phyloP scores from a whole-genome alignment of 2,797 vertebrate genomes.

The Hippocampus kuda region DNA sequence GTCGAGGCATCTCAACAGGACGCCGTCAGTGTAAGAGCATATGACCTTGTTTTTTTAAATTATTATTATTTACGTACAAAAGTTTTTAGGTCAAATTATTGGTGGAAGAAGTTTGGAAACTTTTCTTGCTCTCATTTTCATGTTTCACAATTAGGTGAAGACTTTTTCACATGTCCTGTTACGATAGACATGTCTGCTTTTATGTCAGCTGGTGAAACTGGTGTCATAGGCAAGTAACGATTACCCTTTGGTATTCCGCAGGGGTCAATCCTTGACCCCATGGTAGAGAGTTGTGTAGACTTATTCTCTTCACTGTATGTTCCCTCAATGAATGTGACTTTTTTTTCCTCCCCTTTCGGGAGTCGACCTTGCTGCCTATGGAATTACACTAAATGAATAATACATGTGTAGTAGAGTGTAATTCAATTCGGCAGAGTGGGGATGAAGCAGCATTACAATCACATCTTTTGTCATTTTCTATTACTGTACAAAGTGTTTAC shows the following conservation, averaged over 20 bases:
- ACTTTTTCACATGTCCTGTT: too few relatives aligned
- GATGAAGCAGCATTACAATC: constrained; percentile 13
- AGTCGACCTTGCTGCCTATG: constrained; percentile 47
- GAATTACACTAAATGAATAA: constrained; percentile 69
- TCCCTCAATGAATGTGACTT: neutral
- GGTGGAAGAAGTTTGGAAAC: too few relatives aligned
- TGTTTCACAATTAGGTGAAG: too few relatives aligned
- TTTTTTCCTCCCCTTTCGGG: neutral
- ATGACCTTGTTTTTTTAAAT: neutral
- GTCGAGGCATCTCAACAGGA: constrained; percentile 46
- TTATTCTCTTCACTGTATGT: too few relatives aligned
- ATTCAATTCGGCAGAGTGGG: constrained; percentile 47
- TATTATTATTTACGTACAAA: neutral
- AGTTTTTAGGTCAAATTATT: too few relatives aligned
- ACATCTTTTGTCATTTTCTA: neutral
- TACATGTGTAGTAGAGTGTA: constrained; percentile 52
- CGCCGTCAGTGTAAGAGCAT: constrained; percentile 58
- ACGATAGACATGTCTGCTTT: too few relatives aligned
- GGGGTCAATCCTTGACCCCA: too few relatives aligned
- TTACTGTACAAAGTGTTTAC: neutral
- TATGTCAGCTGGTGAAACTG: too few relatives aligned
- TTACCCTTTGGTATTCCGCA: too few relatives aligned
- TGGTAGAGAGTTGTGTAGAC: too few relatives aligned
- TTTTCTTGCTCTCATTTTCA: too few relatives aligned
- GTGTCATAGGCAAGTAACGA: too few relatives aligned